Base-by-base conservation (phyloP, 37 sponge, comb jelly and placozoan genomes). In the Cladorhizidae sp. region DNA sequence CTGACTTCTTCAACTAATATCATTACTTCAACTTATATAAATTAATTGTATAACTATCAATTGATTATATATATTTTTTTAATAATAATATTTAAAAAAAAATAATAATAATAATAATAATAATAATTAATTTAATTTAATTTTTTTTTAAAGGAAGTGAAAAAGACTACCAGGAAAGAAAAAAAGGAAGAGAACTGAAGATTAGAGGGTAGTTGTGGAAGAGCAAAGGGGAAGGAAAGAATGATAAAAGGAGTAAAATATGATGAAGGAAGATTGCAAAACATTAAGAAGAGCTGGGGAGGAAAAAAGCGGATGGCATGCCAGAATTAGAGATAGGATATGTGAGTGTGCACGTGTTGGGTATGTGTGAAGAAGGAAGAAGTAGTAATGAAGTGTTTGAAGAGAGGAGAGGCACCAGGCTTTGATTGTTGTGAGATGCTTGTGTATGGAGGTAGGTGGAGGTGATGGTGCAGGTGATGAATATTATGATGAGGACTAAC, bases 151-250 rank as follows among this genome's bases (percentile, higher is more conserved):
- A 67, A 72, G 8, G 67, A 65, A 32, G 67, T 8, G n/a, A n/a
- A n/a, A n/a, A n/a, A n/a, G 5, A 65, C 67, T 32, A 32, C 67
- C 25, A 85, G 85, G 64, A 94, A 94, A 62, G 88, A 95, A 73
- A 92, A 90, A 76, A 91, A 91, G n/a, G n/a, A n/a, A n/a, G 77
- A 89, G 89, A 79, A 91, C 77, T 52, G 67, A 75, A 71, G 20
- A 57, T 56, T 22, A 70, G 75, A 67, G 65, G n/a, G 62, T 72
- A 40, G 39, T 61, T 62, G 79, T 45, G 38, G 86, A 79, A 25
- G 77, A 31, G 3, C 9, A 3, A 18, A 15, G 3, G 67, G 59
- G 89, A 86, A 72, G 80, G 88, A n/a, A n/a, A n/a, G n/a, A n/a
- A n/a, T n/a, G n/a, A n/a, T n/a, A n/a, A n/a, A n/a, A n/a, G n/a